Evolutionary conservation across 2,888 invertebrate species (phyloP).

Genomic region (Allophyes oxyacanthae): DNA sequence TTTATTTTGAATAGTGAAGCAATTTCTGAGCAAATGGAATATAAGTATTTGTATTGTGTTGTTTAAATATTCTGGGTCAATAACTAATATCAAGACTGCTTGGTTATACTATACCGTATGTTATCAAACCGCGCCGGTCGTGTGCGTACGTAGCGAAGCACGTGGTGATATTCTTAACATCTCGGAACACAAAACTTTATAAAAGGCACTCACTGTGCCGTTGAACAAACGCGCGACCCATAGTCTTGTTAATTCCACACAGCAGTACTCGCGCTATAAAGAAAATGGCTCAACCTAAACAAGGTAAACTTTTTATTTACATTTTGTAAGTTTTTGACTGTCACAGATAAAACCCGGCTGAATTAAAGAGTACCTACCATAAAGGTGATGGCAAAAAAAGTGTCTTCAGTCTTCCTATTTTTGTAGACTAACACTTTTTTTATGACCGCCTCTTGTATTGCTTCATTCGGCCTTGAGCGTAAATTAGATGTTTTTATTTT

Average conservation of each 20-base stretch:
- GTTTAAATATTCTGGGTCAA: too few relatives aligned
- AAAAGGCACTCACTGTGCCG: constrained; percentile 75
- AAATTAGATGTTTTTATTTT: constrained; percentile 27
- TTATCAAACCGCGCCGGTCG: constrained; percentile 76
- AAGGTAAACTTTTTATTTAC: constrained; percentile 76
- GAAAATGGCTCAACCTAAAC: constrained; percentile 81
- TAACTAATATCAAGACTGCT: constrained; percentile 34
- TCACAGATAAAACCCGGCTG: constrained; percentile 50
- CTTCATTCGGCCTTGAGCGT: constrained; percentile 48
- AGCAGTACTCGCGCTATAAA: constrained; percentile 43
- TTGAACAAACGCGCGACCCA: constrained; percentile 72
- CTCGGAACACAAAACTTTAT: constrained; percentile 78
- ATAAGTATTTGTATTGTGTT: too few relatives aligned
- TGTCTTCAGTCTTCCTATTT: constrained; percentile 1
- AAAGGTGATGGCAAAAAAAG: constrained; percentile 6
- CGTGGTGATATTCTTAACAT: constrained; percentile 72
- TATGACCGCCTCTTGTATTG: constrained; percentile 11
- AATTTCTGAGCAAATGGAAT: too few relatives aligned
- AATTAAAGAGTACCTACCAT: constrained; percentile 40
- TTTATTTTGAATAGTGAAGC: too few relatives aligned
- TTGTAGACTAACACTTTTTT: constrained; percentile 8
- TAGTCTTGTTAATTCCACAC: constrained; percentile 63
- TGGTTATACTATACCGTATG: constrained; percentile 59
- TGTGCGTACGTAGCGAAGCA: constrained; percentile 73
- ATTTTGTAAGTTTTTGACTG: constrained; percentile 34